A percentile compares a stretch with the other conserved stretches of the same genome.
These are phyloP conservation scores for Tetranychus urticae DNA, from an alignment of 1,140 invertebrate species.

Conservation along the genomic window DNA sequence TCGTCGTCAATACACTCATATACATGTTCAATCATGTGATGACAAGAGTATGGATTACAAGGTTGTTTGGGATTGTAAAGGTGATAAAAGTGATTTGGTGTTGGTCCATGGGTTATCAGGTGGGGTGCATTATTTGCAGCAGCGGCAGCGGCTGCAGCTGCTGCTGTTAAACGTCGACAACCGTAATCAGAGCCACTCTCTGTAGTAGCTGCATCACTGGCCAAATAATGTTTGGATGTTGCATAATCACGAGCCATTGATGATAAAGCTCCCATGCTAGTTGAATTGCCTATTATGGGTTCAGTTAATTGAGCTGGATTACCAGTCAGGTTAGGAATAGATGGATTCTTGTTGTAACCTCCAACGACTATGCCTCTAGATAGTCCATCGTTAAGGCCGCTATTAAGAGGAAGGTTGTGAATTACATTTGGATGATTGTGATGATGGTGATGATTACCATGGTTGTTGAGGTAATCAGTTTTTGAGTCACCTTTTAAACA, in stretches of 20 bases:
- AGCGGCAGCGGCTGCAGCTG: not conserved
- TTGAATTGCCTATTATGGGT: not conserved
- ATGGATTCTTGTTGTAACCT: not conserved
- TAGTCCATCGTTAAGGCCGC: too few species aligned
- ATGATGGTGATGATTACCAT: not conserved
- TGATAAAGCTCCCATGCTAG: not conserved
- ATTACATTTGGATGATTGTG: not conserved
- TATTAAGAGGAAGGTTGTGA: not conserved
- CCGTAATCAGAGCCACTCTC: not conserved
- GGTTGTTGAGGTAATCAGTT: not conserved
- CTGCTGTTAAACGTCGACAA: not conserved
- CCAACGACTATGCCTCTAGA: too few species aligned
- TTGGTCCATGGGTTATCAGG: not conserved
- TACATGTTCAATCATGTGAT: constrained; percentile 8
- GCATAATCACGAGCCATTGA: not conserved
- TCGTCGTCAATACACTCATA: constrained; percentile 10
- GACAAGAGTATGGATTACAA: not conserved
- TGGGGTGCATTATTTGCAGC: not conserved
- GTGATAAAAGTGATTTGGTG: not conserved
- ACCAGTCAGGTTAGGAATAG: not conserved
- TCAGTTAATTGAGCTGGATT: not conserved
- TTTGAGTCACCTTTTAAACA: not conserved
- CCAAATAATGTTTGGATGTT: not conserved
- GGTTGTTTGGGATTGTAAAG: not conserved
- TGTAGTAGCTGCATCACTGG: not conserved